These are phyloP conservation scores for Pelagia noctiluca DNA, from an alignment of 30 jellyfish, hydroid and myxozoan species.

Conservation along the genomic window DNA sequence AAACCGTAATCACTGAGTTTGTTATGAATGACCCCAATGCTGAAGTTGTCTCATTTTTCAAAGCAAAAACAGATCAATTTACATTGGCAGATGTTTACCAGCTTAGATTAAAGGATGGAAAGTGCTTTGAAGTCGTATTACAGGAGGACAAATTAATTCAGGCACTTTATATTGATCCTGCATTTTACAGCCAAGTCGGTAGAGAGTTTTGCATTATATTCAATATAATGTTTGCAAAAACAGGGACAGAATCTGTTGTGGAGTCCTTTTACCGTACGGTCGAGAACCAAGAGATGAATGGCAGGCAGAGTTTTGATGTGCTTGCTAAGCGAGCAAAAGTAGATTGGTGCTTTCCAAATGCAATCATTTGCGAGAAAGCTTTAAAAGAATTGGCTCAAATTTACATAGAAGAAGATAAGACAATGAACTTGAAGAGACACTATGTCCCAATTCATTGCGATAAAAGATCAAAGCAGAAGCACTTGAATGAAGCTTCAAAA, in stretches of 20 bases:
- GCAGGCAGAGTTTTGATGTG: slow-evolving; percentile 10
- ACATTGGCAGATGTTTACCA: slow-evolving; percentile 29
- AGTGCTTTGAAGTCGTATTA: neutral
- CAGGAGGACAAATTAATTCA: slow-evolving; percentile 25
- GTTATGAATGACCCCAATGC: neutral
- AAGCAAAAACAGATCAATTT: slow-evolving; percentile 1
- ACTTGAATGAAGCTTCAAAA: slow-evolving; percentile 11
- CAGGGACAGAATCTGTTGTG: slow-evolving; percentile 44
- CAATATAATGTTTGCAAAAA: slow-evolving; percentile 44
- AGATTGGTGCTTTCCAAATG: slow-evolving; percentile 56
- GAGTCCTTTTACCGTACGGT: slow-evolving; percentile 38
- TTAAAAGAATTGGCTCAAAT: slow-evolving; percentile 34
- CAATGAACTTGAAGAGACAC: slow-evolving; percentile 18
- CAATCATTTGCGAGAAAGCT: slow-evolving; percentile 47
- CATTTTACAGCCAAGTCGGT: slow-evolving; percentile 28
- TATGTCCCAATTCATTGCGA: slow-evolving; percentile 40
- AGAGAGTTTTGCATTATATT: slow-evolving; percentile 36
- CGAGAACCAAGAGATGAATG: slow-evolving; percentile 17
- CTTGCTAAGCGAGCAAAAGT: slow-evolving; percentile 37
- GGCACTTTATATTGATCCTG: slow-evolving; percentile 21
- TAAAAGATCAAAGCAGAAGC: slow-evolving; percentile 18
- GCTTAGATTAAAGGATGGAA: neutral
- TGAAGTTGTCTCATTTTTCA: slow-evolving; percentile 1
- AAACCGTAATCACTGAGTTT: neutral
- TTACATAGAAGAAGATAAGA: slow-evolving; percentile 46